Evolutionary conservation across 2,888 invertebrate genomes (phyloP).

Genomic region (Synanthedon tipuliformis): DNA sequence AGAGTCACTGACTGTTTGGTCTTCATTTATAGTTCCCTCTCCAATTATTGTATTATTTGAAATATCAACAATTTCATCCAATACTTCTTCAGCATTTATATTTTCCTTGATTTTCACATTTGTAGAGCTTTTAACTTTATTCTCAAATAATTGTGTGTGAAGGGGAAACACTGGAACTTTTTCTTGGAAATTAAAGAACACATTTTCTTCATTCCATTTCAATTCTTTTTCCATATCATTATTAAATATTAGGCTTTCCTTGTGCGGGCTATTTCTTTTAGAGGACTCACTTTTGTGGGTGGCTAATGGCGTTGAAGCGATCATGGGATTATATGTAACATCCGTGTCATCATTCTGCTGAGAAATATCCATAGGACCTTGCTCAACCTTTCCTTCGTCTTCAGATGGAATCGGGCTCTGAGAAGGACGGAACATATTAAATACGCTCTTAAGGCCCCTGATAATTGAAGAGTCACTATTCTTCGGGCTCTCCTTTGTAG

Average conservation of each 20-base stretch:
- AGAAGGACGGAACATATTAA: conserved; percentile 56
- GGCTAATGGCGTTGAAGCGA: conserved; percentile 45
- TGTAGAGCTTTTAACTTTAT: conserved; percentile 7
- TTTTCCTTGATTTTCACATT: conserved; percentile 7
- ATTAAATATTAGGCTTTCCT: conserved; percentile 50
- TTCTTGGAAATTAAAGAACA: conserved; percentile 47
- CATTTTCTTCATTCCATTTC: conserved; percentile 57
- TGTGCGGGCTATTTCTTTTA: conserved; percentile 43
- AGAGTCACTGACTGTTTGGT: conserved; percentile 27
- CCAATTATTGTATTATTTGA: conserved; percentile 35
- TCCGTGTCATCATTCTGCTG: conserved; percentile 4
- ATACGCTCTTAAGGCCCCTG: conserved; percentile 52
- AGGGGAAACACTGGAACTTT: conserved; percentile 44
- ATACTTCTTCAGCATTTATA: conserved; percentile 12
- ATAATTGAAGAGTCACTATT: conserved; percentile 51
- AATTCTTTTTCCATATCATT: conserved; percentile 55
- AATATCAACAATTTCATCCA: conserved; percentile 35
- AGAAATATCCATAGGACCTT: conserved; percentile 7
- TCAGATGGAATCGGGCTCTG: conserved; percentile 47
- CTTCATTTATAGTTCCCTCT: conserved; percentile 27
- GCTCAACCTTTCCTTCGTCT: conserved; percentile 16
- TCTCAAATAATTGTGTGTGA: neutral
- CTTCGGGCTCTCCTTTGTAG: conserved; percentile 43
- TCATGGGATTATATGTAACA: conserved; percentile 7
- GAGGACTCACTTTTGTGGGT: conserved; percentile 24